Evolutionary conservation across 2,113 vertebrate species (phyloP), one percentile per base, ranked within the genome.

Genomic region (Puma concolor): DNA sequence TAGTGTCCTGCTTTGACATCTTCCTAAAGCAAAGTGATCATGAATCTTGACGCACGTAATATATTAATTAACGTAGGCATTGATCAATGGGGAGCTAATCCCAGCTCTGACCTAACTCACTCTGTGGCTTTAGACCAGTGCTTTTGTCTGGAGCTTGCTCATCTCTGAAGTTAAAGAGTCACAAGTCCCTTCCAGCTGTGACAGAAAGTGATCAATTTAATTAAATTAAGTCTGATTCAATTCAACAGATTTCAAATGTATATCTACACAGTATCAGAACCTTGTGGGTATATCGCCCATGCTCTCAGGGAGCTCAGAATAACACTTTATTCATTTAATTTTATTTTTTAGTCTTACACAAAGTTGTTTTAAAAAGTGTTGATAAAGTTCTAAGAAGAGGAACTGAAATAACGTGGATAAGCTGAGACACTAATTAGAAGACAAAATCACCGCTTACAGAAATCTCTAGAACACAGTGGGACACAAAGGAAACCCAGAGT

Each of bases 201-300:
- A 79, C 23, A 60, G 19, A 52, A 83, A 94, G 15, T 9, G 8
- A 8, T 67, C 5, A 2, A 1, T 52, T 36, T 60, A 54, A 93
- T 94, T 10, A 4, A 54, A 17, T 21, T 67, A 31, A 44, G 16
- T 66, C 25, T 31, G 33, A 54, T 19, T 66, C 29, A 21, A 4
- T 44, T 52, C 19, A 66, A 63, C 14, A 4, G 23, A 84, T 85
- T 66, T 82, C 60, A 9, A 60, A 48, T 38, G 14, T 57, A 0
- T 50, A 15, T 5, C 15, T n/a, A 52, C 4, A 4, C 27, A 71
- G 19, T 60, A 50, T 63, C 54, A 33, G 41, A 80, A 88, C 17
- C 25, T n/a, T 17, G 41, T 6, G 4, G 36, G 8, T 36, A 8
- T 19, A 19, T 15, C 13, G 2, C 3, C 38, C 6, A 0, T 16